Evolutionary conservation across 2,888 invertebrate genomes (phyloP).

Genomic region (Lithophane ornitopus): DNA sequence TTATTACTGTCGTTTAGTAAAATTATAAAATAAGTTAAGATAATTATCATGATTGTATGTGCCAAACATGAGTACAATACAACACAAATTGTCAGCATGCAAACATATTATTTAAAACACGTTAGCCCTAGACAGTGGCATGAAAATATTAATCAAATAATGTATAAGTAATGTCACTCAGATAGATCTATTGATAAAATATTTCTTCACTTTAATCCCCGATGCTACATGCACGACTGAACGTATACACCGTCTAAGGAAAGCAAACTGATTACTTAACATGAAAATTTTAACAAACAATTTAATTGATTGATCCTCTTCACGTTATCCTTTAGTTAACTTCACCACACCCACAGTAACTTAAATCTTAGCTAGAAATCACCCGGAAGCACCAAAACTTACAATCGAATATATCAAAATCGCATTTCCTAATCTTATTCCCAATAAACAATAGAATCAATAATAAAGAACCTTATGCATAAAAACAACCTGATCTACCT

Average conservation of each 20-base stretch:
- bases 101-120: not conserved
- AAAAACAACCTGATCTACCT: conserved; percentile 36
- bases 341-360: not conserved
- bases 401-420: not conserved
- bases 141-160: not conserved
- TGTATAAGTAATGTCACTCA: not conserved
- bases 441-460: conserved; percentile 25
- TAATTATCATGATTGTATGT: not conserved
- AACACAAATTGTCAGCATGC: not conserved
- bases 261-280: not conserved
- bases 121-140: not conserved
- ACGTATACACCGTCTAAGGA: not conserved
- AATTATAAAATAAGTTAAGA: not conserved
- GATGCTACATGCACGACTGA: not conserved
- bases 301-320: conserved; percentile 1
- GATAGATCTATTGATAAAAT: not conserved
- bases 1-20: not conserved
- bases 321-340: not conserved
- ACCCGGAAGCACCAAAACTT: not conserved
- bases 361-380: not conserved
- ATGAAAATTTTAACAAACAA: not conserved
- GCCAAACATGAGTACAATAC: not conserved
- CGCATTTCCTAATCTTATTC: not conserved
- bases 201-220: too few relatives aligned
- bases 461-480: conserved; percentile 18